These are phyloP conservation scores for Nasonia longicornis DNA, from an alignment of 1,140 invertebrate species.

Conservation along the genomic window DNA sequence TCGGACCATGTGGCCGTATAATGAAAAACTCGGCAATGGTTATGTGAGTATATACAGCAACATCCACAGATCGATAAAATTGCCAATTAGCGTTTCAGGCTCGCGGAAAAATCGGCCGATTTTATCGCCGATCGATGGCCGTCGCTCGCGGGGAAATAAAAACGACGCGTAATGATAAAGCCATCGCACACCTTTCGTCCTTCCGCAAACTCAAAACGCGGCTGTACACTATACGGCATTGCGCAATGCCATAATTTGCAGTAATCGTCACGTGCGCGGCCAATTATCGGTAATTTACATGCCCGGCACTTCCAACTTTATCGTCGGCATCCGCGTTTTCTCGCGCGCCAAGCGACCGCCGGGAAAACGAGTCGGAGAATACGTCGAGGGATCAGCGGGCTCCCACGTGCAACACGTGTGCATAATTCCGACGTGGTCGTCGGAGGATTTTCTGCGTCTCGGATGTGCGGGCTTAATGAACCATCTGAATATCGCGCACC, in stretches of 20 bases:
- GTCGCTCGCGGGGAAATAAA: not conserved
- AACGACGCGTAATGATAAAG: slow-evolving; percentile 11
- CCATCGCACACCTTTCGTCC: slow-evolving; percentile 5
- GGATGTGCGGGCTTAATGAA: no score
- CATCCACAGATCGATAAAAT: not conserved
- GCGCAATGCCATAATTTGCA: slow-evolving; percentile 33
- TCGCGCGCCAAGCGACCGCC: no score
- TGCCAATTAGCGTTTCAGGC: not conserved
- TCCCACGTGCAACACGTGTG: no score
- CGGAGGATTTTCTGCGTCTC: no score
- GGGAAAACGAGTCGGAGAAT: no score
- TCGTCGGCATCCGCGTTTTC: slow-evolving; percentile 19
- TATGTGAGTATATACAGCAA: slow-evolving; percentile 80
- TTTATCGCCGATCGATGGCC: slow-evolving; percentile 12
- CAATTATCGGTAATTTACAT: slow-evolving; percentile 36
- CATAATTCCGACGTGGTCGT: no score
- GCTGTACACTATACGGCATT: not conserved
- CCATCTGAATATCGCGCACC: no score
- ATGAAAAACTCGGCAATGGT: slow-evolving; percentile 97
- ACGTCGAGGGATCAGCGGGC: no score
- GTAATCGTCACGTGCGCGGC: not conserved
- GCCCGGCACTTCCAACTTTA: slow-evolving; percentile 16
- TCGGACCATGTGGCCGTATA: slow-evolving; percentile 95
- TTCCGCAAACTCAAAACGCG: slow-evolving; percentile 21
- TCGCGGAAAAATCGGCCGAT: not conserved